These are phyloP conservation scores for Nematostella vectensis DNA, from an alignment of 92 coral and sea anemone species.

Conservation along the genomic window DNA sequence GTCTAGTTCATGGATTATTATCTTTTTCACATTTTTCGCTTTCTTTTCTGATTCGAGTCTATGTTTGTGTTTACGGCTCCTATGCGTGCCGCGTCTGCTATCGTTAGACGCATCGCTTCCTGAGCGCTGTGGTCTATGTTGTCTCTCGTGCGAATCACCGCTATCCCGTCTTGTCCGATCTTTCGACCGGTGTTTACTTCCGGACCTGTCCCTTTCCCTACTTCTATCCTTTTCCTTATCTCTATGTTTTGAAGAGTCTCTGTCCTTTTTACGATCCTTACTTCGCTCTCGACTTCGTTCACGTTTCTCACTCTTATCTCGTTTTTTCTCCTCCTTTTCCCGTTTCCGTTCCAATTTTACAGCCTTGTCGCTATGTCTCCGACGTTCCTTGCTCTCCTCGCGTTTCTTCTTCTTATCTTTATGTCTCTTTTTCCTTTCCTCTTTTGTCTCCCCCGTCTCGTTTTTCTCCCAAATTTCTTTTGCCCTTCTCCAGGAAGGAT, in stretches of 20 bases:
- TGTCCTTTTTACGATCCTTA: slow-evolving; percentile 1
- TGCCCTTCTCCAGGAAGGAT: slow-evolving; percentile 23
- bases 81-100: slow-evolving; percentile 6
- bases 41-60: slow-evolving; percentile 6
- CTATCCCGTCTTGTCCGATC: slow-evolving; percentile 28
- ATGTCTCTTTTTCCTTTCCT: slow-evolving; percentile 3
- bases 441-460: slow-evolving; percentile 30
- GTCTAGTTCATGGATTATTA: slow-evolving; percentile 14
- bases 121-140: not conserved
- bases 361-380: too few species aligned
- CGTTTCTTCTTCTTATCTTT: slow-evolving; percentile 18
- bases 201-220: slow-evolving; percentile 25
- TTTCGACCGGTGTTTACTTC: slow-evolving; percentile 29
- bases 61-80: slow-evolving; percentile 25
- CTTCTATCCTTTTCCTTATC: slow-evolving; percentile 22
- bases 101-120: slow-evolving; percentile 1
- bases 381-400: slow-evolving; percentile 4
- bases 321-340: slow-evolving; percentile 8
- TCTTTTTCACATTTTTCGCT: slow-evolving; percentile 1
- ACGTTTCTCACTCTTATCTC: not conserved
- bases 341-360: slow-evolving; percentile 24
- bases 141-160: slow-evolving; percentile 15
- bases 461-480: slow-evolving; percentile 36
- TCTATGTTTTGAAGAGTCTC: slow-evolving; percentile 5
- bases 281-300: not conserved